Base-by-base conservation (phyloP, 2,797 vertebrate species). In the Danionella dracula region DNA sequence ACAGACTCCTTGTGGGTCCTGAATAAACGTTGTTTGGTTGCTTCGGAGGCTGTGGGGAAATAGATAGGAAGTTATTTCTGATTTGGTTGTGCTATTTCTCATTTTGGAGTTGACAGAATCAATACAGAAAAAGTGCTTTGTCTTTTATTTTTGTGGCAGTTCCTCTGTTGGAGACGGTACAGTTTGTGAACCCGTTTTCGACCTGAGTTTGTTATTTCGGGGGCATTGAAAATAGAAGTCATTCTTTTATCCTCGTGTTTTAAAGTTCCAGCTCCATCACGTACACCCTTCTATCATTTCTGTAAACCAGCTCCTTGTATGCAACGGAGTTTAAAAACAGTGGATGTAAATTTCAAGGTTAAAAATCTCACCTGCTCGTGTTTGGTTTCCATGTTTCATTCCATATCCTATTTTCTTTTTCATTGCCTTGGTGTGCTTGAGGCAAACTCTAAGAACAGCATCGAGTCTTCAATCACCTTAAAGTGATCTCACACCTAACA, bases 381-480 rank as follows among this genome's bases (percentile, higher is more conserved):
- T 71, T 59, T 38, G 41, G 40, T 57, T n/a, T 66, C 42, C 55
- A 49, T 78, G 76, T 82, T 78, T 68, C 71, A 61, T 70, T 48
- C 76, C 72, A 84, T 44, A 45, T 55, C 38, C 68, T 81, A 56
- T 82, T 57, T 64, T 31, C 48, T 27, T 69, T 46, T 65, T 74
- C 75, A 78, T 48, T 9, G 5, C 37, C 27, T 27, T 62, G 64
- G 51, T 72, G 40, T 70, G 74, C 29, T 59, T 34, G 17, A 65
- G 46, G 29, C 9, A 9, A 23, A 49, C 15, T 44, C 65, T 79
- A 76, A 74, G 72, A 82, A 76, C 74, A 75, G 46, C 49, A 81
- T 79, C 78, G 85, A 86, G 76, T 76, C 61, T 64, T 82, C 81
- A 54, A 73, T 46, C 65, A 50, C 63, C 58, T 49, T 38, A 70